Percentiles rank a stretch among this genome's conserved stretches.
Conservation (phyloP, 2,113 vertebrate genomes). For the Corvus moneduloides region DNA sequence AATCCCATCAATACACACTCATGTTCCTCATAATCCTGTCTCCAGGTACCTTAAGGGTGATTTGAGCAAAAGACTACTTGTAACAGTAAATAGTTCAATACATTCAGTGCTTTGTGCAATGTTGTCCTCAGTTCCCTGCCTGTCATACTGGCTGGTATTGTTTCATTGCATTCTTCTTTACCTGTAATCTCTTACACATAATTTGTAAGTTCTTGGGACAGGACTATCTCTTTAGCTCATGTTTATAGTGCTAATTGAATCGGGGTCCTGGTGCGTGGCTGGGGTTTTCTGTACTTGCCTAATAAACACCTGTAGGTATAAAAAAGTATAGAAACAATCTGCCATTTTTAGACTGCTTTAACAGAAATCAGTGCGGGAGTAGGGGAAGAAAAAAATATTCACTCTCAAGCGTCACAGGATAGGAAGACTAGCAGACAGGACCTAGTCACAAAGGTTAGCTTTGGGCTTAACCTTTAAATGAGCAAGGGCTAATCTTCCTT, state of each 20-base stretch:
- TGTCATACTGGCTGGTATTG: background rate
- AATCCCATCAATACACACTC: background rate
- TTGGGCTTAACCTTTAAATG: conserved; percentile 7
- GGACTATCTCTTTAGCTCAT: background rate
- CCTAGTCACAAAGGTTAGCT: background rate
- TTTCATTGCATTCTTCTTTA: background rate
- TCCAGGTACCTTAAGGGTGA: background rate
- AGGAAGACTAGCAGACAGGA: background rate
- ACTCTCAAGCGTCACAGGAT: background rate
- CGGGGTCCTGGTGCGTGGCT: background rate
- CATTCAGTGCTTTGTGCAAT: background rate
- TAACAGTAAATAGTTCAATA: background rate
- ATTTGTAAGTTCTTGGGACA: background rate
- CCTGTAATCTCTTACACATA: background rate
- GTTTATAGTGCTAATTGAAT: background rate
- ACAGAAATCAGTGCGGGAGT: background rate
- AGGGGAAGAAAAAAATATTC: background rate
- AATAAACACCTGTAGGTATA: background rate
- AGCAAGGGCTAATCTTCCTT: background rate
- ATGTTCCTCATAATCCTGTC: background rate
- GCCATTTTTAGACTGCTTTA: background rate
- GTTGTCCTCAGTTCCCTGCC: background rate
- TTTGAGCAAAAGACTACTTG: background rate
- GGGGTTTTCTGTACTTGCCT: background rate
- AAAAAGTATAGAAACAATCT: background rate